Percentiles rank a stretch among this genome's conserved stretches.
Conservation (phyloP, 2,113 vertebrate genomes). For the Phaethon lepturus region DNA sequence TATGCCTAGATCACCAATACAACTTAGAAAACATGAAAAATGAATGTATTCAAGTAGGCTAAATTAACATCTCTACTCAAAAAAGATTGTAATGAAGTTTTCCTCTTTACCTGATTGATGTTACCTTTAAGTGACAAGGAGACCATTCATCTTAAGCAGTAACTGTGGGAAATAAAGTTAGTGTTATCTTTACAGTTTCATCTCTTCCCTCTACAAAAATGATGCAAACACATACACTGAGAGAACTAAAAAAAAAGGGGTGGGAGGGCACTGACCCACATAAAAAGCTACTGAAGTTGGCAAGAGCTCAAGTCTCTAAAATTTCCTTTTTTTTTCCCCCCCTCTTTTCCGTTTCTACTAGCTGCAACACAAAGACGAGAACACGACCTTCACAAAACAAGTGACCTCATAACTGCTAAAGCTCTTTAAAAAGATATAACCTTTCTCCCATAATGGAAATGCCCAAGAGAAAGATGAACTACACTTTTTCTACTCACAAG, state of each 20-base stretch:
- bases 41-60: neutral
- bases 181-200: neutral
- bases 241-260: neutral
- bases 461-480: neutral
- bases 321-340: neutral
- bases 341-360: neutral
- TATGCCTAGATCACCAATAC: neutral
- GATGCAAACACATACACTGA: neutral
- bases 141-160: neutral
- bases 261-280: neutral
- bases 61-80: neutral
- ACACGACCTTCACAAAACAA: neutral
- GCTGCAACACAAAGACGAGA: neutral
- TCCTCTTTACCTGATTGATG: neutral
- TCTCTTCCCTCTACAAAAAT: neutral
- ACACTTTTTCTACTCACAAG: neutral
- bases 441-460: neutral
- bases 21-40: neutral
- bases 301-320: neutral
- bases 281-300: neutral
- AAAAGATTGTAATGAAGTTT: neutral
- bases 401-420: neutral
- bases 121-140: neutral
- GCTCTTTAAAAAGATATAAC: neutral
- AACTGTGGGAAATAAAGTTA: neutral